These are phyloP conservation scores for Nesospiza acunhae DNA, from an alignment of 2,113 vertebrate species.

Conservation along the genomic window DNA sequence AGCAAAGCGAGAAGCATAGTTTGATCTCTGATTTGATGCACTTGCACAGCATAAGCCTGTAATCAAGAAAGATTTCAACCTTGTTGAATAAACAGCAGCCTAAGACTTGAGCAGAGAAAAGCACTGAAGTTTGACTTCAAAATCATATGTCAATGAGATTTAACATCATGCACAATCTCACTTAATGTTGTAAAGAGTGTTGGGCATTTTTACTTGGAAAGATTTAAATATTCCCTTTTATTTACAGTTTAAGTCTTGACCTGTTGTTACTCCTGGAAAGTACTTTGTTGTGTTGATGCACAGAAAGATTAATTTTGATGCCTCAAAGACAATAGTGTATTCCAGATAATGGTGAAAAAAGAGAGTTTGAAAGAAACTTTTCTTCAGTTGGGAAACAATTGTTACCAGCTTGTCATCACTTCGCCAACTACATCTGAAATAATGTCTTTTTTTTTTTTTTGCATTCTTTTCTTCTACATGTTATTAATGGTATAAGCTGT, in stretches of 20 bases:
- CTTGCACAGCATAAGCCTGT: not conserved
- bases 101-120: not conserved
- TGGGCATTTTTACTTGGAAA: not conserved
- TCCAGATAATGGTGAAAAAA: not conserved
- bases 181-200: not conserved
- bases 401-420: not conserved
- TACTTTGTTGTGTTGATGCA: not conserved
- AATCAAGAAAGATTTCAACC: not conserved
- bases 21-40: not conserved
- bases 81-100: not conserved
- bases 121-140: not conserved
- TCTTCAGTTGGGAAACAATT: not conserved
- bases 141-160: not conserved
- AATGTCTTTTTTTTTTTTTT: not conserved
- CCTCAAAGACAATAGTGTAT: not conserved
- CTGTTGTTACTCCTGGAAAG: not conserved
- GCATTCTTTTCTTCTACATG: not conserved
- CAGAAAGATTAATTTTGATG: not conserved
- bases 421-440: slow-evolving; percentile 13
- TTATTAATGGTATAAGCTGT: not conserved
- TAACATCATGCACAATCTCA: not conserved
- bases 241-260: not conserved
- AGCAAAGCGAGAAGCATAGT: not conserved
- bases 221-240: not conserved
- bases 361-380: not conserved